A percentile compares a stretch with the other conserved stretches of the same genome.
Conservation (phyloP, 2,888 invertebrate genomes). For the Brachylomia viminalis region DNA sequence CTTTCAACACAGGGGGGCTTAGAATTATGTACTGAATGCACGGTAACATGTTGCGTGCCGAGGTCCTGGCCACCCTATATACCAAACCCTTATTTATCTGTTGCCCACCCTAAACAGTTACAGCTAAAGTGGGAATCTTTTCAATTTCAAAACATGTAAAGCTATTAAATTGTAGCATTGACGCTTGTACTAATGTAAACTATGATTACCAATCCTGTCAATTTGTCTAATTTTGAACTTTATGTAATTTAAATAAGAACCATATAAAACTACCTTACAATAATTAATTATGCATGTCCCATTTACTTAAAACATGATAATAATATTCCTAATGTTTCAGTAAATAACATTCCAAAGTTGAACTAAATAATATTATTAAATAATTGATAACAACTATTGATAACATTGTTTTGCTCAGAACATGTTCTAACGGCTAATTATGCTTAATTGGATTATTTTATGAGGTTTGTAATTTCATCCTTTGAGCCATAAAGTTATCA, state of each 20-base stretch:
- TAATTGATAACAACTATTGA: constrained; percentile 42
- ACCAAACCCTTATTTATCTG: too few species aligned
- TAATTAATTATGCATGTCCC: constrained; percentile 16
- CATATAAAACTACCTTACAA: background rate
- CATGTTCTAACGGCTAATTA: background rate
- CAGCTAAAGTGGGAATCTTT: background rate
- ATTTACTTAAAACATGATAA: constrained; percentile 45
- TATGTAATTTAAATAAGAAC: background rate
- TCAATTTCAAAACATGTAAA: background rate
- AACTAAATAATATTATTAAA: constrained; percentile 40
- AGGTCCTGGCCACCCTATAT: too few species aligned
- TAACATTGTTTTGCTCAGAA: constrained; percentile 32
- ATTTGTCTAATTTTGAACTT: constrained; percentile 6
- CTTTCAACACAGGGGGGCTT: too few species aligned
- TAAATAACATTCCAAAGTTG: constrained; percentile 28
- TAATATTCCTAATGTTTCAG: constrained; percentile 8
- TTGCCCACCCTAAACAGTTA: background rate
- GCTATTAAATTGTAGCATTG: background rate
- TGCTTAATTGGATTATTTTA: background rate
- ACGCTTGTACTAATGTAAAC: background rate
- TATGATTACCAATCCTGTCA: background rate
- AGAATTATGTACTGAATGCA: too few species aligned
- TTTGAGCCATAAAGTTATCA: background rate
- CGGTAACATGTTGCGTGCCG: too few species aligned
- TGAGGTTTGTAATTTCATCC: background rate